Conservation (phyloP, 2,888 invertebrate species). For the Lepidochrysops patricia region DNA sequence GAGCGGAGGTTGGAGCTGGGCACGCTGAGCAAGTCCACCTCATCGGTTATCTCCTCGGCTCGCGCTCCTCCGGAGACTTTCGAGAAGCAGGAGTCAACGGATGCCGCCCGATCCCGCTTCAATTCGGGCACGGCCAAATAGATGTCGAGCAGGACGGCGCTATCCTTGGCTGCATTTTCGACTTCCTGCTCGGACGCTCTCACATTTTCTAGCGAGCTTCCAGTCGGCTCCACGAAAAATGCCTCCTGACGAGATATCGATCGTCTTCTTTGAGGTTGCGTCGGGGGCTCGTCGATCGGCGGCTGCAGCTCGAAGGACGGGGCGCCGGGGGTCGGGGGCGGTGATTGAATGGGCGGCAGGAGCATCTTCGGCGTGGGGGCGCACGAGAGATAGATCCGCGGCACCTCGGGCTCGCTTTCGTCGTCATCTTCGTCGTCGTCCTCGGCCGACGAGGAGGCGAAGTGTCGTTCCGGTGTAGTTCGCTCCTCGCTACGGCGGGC, state of each 20-base stretch:
- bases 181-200: constrained; percentile 68
- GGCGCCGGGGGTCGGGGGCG: constrained; percentile 70
- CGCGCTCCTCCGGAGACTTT: constrained; percentile 82
- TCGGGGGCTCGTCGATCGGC: constrained; percentile 57
- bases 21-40: constrained; percentile 77
- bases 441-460: constrained; percentile 59
- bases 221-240: constrained; percentile 83
- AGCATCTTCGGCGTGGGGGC: constrained; percentile 56
- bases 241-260: constrained; percentile 89
- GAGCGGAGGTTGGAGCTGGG: constrained; percentile 84
- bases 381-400: constrained; percentile 78
- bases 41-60: constrained; percentile 80
- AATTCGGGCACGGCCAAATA: constrained; percentile 88
- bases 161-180: constrained; percentile 44
- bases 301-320: constrained; percentile 75
- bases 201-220: constrained; percentile 81
- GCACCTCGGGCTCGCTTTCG: constrained; percentile 65
- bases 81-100: constrained; percentile 90
- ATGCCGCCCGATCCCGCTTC: constrained; percentile 88
- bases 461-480: constrained; percentile 50
- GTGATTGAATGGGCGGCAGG: constrained; percentile 52
- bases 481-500: constrained; percentile 66
- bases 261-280: constrained; percentile 75
- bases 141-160: constrained; percentile 77
- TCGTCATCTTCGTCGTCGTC: constrained; percentile 64